Base-by-base conservation (phyloP, 2,797 vertebrate species). In the Chaetodon trifasciatus region DNA sequence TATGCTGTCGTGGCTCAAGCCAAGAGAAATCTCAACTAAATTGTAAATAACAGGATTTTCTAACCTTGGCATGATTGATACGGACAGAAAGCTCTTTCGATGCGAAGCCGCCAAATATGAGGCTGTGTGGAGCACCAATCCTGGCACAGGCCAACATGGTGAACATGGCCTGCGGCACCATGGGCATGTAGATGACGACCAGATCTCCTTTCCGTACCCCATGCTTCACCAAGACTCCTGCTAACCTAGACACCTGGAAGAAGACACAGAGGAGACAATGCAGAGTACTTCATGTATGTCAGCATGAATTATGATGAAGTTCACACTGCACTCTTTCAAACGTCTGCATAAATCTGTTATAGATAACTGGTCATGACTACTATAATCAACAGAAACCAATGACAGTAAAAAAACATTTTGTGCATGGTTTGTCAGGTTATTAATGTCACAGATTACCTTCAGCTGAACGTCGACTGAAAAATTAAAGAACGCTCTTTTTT, bases 121-220 rank as follows among this genome's bases (percentile, higher is more conserved):
- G 97, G 85, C 98, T 99, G 82, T 99, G 98, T 2, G 97, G 96
- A 44, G 98, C 98, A 69, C 98, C 98, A 52, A 99, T 96, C 79
- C 98, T 95, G 0, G 98, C 97, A 70, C 98, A 99, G 1, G 98
- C 97, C 91, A 99, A 85, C 98, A 99, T 99, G 80, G 97, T 93
- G 78, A 97, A 96, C 91, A 99, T 96, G 9, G 98, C 98, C 93
- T 99, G 96, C 0, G 98, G 98, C 78, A 99, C 97, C 98, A 99
- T 99, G 49, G 98, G 98, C 98, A 99, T 99, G 90, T 99, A 99
- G 91, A 99, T 99, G 70, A 99, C 96, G 24, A 99, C 97, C 46
- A 97, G 92, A 74, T 99, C 97, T 23, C 97, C 97, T 78, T 95
- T 97, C 79, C 78, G 90, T 42, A 99, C 95, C 0, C 97, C 97